These are phyloP conservation scores for Gulo gulo DNA, from an alignment of 2,113 vertebrate genomes.

Conservation along the genomic window DNA sequence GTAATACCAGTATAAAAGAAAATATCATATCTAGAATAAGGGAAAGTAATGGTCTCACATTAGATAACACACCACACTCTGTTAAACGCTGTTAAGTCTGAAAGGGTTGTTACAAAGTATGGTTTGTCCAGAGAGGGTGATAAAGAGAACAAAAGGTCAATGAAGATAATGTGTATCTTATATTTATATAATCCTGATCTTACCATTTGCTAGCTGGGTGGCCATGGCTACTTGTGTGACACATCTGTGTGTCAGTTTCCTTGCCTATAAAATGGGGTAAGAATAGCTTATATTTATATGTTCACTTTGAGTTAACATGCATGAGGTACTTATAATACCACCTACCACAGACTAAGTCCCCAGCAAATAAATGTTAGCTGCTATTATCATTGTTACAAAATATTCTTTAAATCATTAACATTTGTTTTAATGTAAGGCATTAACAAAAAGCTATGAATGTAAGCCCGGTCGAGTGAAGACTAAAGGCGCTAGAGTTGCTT, in stretches of 20 bases:
- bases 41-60: not conserved
- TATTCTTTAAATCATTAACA: not conserved
- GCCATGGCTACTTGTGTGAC: not conserved
- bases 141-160: not conserved
- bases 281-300: not conserved
- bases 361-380: not conserved
- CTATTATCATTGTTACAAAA: not conserved
- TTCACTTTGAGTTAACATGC: not conserved
- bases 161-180: not conserved
- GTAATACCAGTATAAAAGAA: conserved; percentile 6
- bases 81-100: not conserved
- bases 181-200: not conserved
- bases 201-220: not conserved
- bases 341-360: not conserved
- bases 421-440: not conserved
- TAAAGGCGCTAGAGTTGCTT: not conserved
- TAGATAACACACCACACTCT: not conserved
- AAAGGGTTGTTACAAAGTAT: not conserved
- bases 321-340: not conserved
- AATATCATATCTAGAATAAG: not conserved
- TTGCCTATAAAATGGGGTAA: not conserved
- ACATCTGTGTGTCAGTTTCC: not conserved
- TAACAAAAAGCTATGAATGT: not conserved
- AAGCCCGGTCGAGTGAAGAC: not conserved
- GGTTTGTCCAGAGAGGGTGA: not conserved